Percentiles rank a stretch among this genome's conserved stretches.
phyloP scores from a whole-genome alignment of 2,797 vertebrate genomes.

The Cottoperca gobio region DNA sequence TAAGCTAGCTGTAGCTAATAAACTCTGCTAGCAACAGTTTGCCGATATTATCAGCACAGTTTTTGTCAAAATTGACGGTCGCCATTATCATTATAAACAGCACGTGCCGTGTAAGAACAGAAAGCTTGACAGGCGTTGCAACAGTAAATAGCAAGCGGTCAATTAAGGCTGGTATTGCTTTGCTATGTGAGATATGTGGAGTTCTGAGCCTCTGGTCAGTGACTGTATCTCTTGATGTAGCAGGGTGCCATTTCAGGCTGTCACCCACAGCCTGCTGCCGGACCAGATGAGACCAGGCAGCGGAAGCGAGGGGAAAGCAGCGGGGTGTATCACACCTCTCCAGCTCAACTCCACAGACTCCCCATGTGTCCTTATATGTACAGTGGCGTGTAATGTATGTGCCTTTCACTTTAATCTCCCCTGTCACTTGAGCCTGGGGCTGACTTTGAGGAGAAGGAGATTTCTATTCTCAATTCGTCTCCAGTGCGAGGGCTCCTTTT shows the following conservation, averaged over 20 bases:
- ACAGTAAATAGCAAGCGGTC: conserved; percentile 17
- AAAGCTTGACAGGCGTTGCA: conserved; percentile 17
- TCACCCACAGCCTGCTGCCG: conserved; percentile 60
- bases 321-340: conserved; percentile 70
- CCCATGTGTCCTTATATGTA: conserved; percentile 58
- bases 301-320: conserved; percentile 43
- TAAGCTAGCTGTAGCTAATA: no score
- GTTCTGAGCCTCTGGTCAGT: conserved; percentile 55
- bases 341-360: conserved; percentile 36
- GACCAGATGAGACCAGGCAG: conserved; percentile 78
- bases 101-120: background rate
- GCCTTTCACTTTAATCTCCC: conserved; percentile 68
- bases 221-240: conserved; percentile 52
- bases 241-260: conserved; percentile 62
- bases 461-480: conserved; percentile 64
- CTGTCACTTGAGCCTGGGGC: conserved; percentile 63
- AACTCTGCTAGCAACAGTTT: no score
- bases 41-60: no score
- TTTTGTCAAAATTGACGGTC: no score
- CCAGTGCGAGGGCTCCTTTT: conserved; percentile 38
- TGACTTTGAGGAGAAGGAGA: conserved; percentile 32
- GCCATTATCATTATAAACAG: background rate
- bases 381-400: conserved; percentile 66
- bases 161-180: conserved; percentile 11
- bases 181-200: conserved; percentile 35